phyloP scores from a whole-genome alignment of 2,888 invertebrate genomes.

The Zonitis immaculata region DNA sequence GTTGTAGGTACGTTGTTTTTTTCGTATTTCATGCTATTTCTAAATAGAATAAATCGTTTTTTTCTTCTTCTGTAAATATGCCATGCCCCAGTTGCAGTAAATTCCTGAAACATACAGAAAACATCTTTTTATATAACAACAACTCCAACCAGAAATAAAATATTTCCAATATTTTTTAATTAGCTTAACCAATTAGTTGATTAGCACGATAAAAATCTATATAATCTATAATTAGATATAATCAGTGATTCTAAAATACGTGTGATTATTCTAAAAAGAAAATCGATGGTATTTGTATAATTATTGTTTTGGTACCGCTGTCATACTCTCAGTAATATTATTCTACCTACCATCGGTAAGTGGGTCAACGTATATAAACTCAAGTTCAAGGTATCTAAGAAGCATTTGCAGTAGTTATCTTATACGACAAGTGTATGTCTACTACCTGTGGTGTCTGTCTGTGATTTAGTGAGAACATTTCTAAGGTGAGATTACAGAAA shows the following conservation, averaged over 20 bases:
- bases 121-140: neutral
- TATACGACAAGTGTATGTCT: slow-evolving; percentile 30
- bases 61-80: neutral
- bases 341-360: slow-evolving; percentile 48
- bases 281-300: neutral
- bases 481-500: slow-evolving; percentile 21
- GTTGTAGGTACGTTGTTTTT: neutral
- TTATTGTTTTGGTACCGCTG: slow-evolving; percentile 17
- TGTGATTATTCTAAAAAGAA: neutral
- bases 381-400: slow-evolving; percentile 74
- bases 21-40: neutral
- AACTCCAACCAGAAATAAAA: neutral
- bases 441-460: slow-evolving; percentile 23
- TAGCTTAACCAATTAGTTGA: neutral
- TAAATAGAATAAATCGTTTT: neutral
- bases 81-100: neutral
- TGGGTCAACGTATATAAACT: slow-evolving; percentile 78
- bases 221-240: neutral
- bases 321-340: slow-evolving; percentile 3
- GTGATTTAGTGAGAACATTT: slow-evolving; percentile 23
- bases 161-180: no score
- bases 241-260: neutral
- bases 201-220: neutral
- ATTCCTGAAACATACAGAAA: neutral
- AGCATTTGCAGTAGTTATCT: slow-evolving; percentile 46